These are phyloP conservation scores for Otolemur crassicaudatus DNA, from an alignment of 2,797 vertebrate genomes.

Conservation along the genomic window DNA sequence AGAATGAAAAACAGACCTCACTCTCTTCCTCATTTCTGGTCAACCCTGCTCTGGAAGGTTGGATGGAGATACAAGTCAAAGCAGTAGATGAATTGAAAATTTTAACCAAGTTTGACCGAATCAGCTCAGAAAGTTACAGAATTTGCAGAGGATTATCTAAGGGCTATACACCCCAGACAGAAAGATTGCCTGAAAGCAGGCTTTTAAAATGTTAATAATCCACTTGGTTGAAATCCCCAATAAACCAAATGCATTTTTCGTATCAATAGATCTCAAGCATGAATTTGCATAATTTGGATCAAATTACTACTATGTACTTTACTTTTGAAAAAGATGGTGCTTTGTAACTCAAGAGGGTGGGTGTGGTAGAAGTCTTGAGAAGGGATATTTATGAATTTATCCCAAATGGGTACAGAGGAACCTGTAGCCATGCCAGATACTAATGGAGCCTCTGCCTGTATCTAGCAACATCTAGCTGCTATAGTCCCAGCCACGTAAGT, in stretches of 20 bases:
- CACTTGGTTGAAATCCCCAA: constrained; percentile 42
- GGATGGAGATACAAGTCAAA: neutral
- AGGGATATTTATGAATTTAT: neutral
- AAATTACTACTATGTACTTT: constrained; percentile 35
- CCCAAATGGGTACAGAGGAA: neutral
- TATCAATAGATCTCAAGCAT: constrained; percentile 23
- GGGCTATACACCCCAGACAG: neutral
- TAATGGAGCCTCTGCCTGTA: neutral
- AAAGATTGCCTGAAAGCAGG: neutral
- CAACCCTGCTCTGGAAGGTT: neutral
- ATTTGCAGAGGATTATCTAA: neutral
- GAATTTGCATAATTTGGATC: constrained; percentile 30
- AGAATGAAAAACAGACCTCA: neutral
- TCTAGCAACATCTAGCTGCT: neutral
- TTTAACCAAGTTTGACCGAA: neutral
- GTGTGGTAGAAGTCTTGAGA: constrained; percentile 26
- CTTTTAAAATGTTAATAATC: constrained; percentile 35
- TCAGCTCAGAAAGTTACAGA: neutral
- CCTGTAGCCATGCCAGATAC: neutral
- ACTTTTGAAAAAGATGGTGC: constrained; percentile 44
- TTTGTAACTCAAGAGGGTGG: neutral
- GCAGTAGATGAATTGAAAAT: neutral
- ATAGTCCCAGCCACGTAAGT: neutral
- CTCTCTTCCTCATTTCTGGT: neutral
- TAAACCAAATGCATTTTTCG: neutral